Evolutionary conservation across 2,888 invertebrate species (phyloP), one percentile per base, ranked within the genome.

Genomic region (Macropis europaea): DNA sequence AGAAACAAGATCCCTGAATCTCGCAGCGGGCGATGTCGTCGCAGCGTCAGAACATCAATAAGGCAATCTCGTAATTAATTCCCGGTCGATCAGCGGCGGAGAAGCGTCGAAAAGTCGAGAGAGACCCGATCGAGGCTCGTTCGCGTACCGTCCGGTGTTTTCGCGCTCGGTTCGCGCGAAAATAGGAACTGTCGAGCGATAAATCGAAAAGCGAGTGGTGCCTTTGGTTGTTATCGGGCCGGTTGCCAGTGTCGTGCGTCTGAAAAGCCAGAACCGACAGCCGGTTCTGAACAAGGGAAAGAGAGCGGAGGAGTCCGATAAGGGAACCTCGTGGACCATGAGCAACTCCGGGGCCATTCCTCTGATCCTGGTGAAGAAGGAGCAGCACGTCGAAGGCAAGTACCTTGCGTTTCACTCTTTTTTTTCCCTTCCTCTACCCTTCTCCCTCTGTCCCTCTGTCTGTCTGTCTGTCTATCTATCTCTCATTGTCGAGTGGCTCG

Each of bases 331-430:
- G 42, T 22, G n/a, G 15, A 56, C 52, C 52, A 89, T 89, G 89
- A 89, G 88, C 76, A 82, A 75, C 73, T 87, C 87, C 61, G 87
- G 87, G 24, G 89, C 88, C 5, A 89, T 89, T 56, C 89, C 88
- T 13, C 81, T 89, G 73, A 83, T 89, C 57, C 79, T 88, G 73
- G 89, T 84, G 75, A 86, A 77, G 76, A 88, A 86, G 73, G 88
- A 86, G 56, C 84, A 86, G 70, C 84, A 85, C 62, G 63, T 86
- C 60, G 87, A 87, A 84, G 89, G 88, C 84, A 88, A 88, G 87
- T 87, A 81, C 19, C 24, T 3, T 26, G 11, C 26, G 28, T 36
- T 45, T 36, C 40, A 62, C 50, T 57, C 36, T 48, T 72, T 57
- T 57, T 50, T 40, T 26, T 19, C 28, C 22, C 2, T 26, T 7